Evolutionary conservation across 2,888 invertebrate species (phyloP).

Genomic region (Colletes collaris): DNA sequence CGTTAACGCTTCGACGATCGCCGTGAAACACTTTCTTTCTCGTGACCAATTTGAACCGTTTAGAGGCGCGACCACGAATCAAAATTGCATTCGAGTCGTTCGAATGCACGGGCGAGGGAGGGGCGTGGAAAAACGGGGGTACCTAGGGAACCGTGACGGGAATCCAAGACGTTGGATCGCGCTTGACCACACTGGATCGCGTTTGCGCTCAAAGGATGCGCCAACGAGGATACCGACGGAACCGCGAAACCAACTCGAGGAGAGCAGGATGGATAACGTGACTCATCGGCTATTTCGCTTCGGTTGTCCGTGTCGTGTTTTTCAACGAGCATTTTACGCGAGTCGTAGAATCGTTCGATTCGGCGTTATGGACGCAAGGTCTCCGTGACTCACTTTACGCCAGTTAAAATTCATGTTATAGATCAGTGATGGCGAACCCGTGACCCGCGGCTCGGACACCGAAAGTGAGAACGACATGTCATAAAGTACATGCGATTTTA

Average conservation of each 20-base stretch:
- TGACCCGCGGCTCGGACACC: no score
- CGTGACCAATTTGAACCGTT: neutral
- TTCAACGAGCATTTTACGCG: neutral
- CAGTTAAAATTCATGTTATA: no score
- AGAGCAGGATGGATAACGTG: constrained; percentile 27
- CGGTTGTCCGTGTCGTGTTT: constrained; percentile 18
- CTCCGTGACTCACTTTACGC: no score
- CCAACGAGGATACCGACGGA: constrained; percentile 3
- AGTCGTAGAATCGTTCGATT: neutral
- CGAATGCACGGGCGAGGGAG: neutral
- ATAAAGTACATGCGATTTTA: no score
- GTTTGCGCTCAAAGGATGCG: constrained; percentile 48
- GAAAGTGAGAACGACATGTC: no score
- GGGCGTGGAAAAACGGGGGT: neutral
- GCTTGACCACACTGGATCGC: constrained; percentile 39
- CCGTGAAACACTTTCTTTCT: constrained; percentile 41
- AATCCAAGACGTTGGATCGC: constrained; percentile 43
- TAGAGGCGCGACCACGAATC: no score
- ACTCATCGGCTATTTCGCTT: constrained; percentile 32
- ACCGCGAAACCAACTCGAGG: neutral
- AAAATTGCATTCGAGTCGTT: constrained; percentile 15
- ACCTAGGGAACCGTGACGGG: constrained; percentile 32
- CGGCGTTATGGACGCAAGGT: neutral
- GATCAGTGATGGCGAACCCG: no score
- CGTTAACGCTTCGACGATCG: constrained; percentile 53